Evolutionary conservation across 2,888 invertebrate genomes (phyloP).

Genomic region (Colostygia pectinataria): DNA sequence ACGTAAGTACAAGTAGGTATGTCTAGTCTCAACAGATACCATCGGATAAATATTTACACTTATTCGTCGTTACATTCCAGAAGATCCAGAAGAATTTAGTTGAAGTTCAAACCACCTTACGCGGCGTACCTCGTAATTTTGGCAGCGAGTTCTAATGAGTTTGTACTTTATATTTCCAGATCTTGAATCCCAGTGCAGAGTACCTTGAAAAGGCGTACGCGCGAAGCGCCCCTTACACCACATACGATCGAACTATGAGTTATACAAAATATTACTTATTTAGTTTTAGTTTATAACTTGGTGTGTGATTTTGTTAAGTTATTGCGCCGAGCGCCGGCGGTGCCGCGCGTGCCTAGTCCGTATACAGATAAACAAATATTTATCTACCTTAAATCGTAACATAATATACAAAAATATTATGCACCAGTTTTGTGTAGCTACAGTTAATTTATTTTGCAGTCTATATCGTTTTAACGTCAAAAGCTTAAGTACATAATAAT

Average conservation of each 20-base stretch:
- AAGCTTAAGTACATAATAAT: conserved; percentile 67
- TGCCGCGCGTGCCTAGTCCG: conserved; percentile 79
- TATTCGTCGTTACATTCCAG: neutral
- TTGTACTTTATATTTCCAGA: conserved; percentile 60
- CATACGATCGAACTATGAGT: conserved; percentile 58
- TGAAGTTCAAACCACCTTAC: neutral
- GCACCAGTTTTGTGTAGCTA: conserved; percentile 74
- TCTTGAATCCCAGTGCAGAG: conserved; percentile 68
- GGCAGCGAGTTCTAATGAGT: neutral
- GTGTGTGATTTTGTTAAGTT: conserved; percentile 80
- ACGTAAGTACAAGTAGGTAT: neutral
- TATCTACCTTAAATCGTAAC: conserved; percentile 75
- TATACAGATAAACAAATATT: conserved; percentile 76
- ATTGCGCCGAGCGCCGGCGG: conserved; percentile 72
- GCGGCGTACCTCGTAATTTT: neutral
- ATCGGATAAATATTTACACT: conserved; percentile 5
- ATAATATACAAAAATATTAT: conserved; percentile 61
- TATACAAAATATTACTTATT: conserved; percentile 74
- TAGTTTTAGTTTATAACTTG: conserved; percentile 76
- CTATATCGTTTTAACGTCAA: conserved; percentile 63
- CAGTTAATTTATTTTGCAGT: conserved; percentile 77
- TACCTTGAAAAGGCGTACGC: conserved; percentile 51
- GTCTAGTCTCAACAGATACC: neutral
- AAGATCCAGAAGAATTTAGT: neutral
- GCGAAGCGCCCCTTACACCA: conserved; percentile 64